Percentiles rank a stretch among this genome's conserved stretches.
phyloP scores from a whole-genome alignment of 2,888 invertebrate genomes.

The Melieria omissa region DNA sequence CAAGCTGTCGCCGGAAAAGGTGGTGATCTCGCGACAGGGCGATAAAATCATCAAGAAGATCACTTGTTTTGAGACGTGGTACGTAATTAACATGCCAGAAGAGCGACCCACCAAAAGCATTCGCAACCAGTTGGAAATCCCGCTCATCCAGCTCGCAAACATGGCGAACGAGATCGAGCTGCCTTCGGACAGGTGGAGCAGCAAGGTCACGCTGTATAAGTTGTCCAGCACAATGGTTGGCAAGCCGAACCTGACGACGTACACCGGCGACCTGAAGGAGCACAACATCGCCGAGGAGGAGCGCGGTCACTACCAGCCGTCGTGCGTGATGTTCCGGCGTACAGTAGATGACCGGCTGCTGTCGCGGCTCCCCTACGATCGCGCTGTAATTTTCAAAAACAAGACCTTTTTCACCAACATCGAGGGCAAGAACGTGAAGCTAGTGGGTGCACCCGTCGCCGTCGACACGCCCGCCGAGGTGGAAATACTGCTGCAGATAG shows the following conservation, averaged over 20 bases:
- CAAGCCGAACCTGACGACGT: constrained; percentile 55
- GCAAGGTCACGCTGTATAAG: constrained; percentile 64
- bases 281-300: constrained; percentile 63
- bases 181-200: constrained; percentile 62
- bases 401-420: constrained; percentile 65
- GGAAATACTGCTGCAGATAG: constrained; percentile 63
- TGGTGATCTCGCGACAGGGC: constrained; percentile 61
- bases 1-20: constrained; percentile 59
- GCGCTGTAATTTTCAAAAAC: constrained; percentile 66
- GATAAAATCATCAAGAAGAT: constrained; percentile 65
- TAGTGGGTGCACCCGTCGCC: constrained; percentile 64
- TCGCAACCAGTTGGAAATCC: constrained; percentile 59
- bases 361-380: constrained; percentile 63
- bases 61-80: constrained; percentile 67
- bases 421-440: constrained; percentile 65
- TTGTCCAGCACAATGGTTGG: constrained; percentile 52
- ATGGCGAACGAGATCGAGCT: constrained; percentile 55
- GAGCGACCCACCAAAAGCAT: constrained; percentile 46
- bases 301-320: constrained; percentile 64
- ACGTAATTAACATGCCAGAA: constrained; percentile 62
- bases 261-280: constrained; percentile 61
- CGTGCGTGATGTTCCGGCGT: constrained; percentile 65
- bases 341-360: constrained; percentile 52
- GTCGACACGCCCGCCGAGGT: constrained; percentile 62
- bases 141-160: constrained; percentile 63